These are phyloP conservation scores for Staurois parvus DNA, from an alignment of 2,797 vertebrate genomes.

Conservation along the genomic window DNA sequence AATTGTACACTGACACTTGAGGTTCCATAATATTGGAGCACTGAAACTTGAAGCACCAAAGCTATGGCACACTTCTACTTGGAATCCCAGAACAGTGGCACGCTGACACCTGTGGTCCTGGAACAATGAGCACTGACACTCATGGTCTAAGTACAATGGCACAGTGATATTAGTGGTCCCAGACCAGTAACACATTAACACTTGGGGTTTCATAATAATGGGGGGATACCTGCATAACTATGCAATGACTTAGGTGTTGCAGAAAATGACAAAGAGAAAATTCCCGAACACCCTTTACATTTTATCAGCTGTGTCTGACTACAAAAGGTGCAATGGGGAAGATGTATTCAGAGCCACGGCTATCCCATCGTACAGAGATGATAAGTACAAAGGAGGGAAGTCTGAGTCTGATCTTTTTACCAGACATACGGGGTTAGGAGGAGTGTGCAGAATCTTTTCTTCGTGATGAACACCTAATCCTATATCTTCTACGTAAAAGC, in stretches of 20 bases:
- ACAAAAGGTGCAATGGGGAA: background rate
- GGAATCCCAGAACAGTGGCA: no score
- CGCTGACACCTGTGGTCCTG: background rate
- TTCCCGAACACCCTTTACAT: background rate
- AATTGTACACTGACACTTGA: no score
- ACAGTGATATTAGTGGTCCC: background rate
- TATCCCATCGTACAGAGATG: constrained; percentile 8
- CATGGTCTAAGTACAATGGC: background rate
- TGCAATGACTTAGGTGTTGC: no score
- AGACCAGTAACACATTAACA: no score
- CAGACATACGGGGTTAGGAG: constrained; percentile 29
- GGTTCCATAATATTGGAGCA: background rate
- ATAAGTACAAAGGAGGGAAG: constrained; percentile 30
- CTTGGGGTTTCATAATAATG: no score
- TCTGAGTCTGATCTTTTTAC: constrained; percentile 19
- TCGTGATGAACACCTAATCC: constrained; percentile 58
- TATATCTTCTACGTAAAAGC: constrained; percentile 24
- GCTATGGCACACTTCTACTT: no score
- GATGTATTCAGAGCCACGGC: background rate
- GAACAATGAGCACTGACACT: background rate
- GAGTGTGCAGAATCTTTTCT: constrained; percentile 13
- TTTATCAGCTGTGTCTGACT: background rate
- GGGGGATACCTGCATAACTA: no score
- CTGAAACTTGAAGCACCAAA: background rate
- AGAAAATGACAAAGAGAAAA: no score